Evolutionary conservation across 2,888 invertebrate genomes (phyloP).

Genomic region (Caenorhabditis japonica): DNA sequence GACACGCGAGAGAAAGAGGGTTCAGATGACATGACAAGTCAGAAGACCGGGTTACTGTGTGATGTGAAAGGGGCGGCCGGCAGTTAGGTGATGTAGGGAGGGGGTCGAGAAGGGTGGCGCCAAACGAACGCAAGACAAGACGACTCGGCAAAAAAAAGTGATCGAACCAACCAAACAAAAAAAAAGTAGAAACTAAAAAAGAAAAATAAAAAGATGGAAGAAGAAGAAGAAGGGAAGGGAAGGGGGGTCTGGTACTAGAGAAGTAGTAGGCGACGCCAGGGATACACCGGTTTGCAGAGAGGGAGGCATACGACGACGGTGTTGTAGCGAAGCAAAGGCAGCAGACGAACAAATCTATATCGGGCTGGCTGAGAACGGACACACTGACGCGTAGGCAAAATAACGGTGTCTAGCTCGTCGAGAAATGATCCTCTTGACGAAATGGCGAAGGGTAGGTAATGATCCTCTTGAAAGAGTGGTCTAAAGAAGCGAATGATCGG

Average conservation of each 20-base stretch:
- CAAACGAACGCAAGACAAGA: no score
- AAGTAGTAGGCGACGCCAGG: constrained; percentile 24
- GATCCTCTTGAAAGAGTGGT: no score
- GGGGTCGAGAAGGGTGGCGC: constrained; percentile 10
- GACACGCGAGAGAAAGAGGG: constrained; percentile 29
- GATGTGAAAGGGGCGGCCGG: constrained; percentile 6
- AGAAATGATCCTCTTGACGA: not conserved
- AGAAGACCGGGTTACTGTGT: constrained; percentile 35
- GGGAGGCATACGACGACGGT: constrained; percentile 33
- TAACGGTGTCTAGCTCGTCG: not conserved
- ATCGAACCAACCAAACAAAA: constrained; percentile 12
- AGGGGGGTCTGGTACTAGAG: constrained; percentile 38
- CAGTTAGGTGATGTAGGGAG: constrained; percentile 19
- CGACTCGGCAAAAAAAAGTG: no score
- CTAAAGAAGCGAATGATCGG: no score
- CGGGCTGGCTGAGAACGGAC: constrained; percentile 13
- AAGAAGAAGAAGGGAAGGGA: constrained; percentile 9
- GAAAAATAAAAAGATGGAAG: no score
- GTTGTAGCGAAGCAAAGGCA: constrained; percentile 17
- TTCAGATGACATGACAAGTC: constrained; percentile 11
- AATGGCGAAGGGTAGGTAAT: no score
- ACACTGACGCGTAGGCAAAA: no score
- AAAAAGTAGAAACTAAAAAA: constrained; percentile 2
- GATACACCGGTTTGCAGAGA: constrained; percentile 46
- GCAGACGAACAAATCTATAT: constrained; percentile 29